A percentile compares a stretch with the other conserved stretches of the same genome.
Evolutionary conservation across 1,140 invertebrate species (phyloP).

Genomic region (Macrostomum lignano): DNA sequence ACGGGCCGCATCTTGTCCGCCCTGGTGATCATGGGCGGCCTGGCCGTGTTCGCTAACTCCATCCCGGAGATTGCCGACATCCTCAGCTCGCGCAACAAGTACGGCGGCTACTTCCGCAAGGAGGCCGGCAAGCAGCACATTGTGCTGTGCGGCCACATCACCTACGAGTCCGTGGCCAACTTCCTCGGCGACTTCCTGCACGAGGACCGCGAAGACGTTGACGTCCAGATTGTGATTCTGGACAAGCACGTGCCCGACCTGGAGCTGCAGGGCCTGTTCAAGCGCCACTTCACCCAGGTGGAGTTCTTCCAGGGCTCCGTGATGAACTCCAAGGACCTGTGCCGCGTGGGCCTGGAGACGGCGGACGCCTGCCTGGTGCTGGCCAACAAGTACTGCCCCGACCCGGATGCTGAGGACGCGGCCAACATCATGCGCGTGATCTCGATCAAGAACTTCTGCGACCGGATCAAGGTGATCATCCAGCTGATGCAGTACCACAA

Average conservation of each 20-base stretch:
- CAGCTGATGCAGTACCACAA: slow-evolving; percentile 98
- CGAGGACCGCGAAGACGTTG: slow-evolving; percentile 4
- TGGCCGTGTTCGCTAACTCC: slow-evolving; percentile 39
- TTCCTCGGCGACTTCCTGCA: slow-evolving; percentile 9
- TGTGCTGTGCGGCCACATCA: slow-evolving; percentile 8
- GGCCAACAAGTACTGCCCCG: slow-evolving; percentile 93
- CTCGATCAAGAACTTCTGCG: slow-evolving; percentile 94
- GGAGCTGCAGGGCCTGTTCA: slow-evolving; percentile 5
- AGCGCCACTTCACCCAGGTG: slow-evolving; percentile 8
- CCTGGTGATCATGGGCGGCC: slow-evolving; percentile 90
- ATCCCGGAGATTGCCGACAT: slow-evolving; percentile 8
- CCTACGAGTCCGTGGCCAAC: slow-evolving; percentile 3
- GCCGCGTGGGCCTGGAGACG: slow-evolving; percentile 91
- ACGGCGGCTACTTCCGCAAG: slow-evolving; percentile 5
- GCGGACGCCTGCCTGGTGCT: slow-evolving; percentile 91
- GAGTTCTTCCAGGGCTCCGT: slow-evolving; percentile 85
- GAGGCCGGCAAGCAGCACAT: slow-evolving; percentile 7
- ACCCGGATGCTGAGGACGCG: slow-evolving; percentile 85
- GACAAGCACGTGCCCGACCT: slow-evolving; percentile 3
- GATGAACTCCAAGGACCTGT: slow-evolving; percentile 96
- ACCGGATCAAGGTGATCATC: slow-evolving; percentile 89
- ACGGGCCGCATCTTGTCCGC: slow-evolving; percentile 84
- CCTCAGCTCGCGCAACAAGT: slow-evolving; percentile 5
- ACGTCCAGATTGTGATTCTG: slow-evolving; percentile 9
- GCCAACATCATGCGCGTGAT: slow-evolving; percentile 98